These are phyloP conservation scores for Trigoniulus corallinus DNA, from an alignment of 1,140 invertebrate genomes.

Conservation along the genomic window DNA sequence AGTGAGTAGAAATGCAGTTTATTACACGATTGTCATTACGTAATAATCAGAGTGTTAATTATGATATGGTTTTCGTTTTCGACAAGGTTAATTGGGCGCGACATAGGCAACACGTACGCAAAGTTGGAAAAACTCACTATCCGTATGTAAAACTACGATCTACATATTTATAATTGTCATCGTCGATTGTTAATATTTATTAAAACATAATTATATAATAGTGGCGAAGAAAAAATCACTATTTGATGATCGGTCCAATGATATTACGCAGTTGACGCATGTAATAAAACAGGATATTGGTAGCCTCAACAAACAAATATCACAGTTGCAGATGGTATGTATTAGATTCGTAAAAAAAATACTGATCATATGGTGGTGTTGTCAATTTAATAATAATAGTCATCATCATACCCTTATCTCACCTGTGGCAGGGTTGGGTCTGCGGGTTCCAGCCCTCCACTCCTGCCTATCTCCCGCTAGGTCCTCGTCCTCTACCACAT, in stretches of 20 bases:
- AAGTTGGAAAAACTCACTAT: conserved; percentile 93
- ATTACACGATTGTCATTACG: no score
- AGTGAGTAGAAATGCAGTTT: conserved; percentile 22
- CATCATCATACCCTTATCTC: no score
- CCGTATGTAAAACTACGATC: conserved; percentile 41
- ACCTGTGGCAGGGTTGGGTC: no score
- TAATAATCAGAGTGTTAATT: no score
- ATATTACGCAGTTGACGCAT: conserved; percentile 94
- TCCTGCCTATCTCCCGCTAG: no score
- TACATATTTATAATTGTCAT: conserved; percentile 7
- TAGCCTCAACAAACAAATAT: conserved; percentile 91
- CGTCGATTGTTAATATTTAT: no score
- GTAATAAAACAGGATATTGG: conserved; percentile 94
- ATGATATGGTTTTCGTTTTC: conserved; percentile 17
- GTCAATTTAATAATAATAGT: no score
- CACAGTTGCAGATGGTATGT: conserved; percentile 35
- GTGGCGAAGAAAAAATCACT: conserved; percentile 94
- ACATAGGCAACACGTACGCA: conserved; percentile 86
- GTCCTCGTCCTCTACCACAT: no score
- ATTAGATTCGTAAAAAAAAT: conserved; percentile 25
- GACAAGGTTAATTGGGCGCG: conserved; percentile 80
- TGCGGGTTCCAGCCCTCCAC: no score
- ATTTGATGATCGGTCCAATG: conserved; percentile 86
- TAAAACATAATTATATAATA: conserved; percentile 32
- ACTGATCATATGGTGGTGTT: no score